Conservation (phyloP, 2,888 invertebrate species). For the Piscicola geometra region DNA sequence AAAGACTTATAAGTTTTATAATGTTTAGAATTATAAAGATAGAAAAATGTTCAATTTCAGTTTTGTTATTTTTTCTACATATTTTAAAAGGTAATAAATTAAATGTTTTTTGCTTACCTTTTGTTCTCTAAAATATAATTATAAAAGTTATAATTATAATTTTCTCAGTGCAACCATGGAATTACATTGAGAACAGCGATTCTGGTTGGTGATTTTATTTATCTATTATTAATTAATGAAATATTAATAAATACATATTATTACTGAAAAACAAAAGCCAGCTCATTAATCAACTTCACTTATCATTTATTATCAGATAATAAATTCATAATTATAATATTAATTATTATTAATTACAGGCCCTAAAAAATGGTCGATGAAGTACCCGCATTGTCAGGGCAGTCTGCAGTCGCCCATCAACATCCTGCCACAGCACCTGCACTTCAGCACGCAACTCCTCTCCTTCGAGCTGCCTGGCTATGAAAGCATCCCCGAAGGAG, state of each 20-base stretch:
- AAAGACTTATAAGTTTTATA: too few species aligned
- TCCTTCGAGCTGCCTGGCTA: conserved; percentile 40
- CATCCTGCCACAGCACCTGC: conserved; percentile 32
- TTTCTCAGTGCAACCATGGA: conserved; percentile 22
- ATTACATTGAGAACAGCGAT: conserved; percentile 29
- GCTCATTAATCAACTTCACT: background rate
- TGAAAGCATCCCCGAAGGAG: conserved; percentile 40
- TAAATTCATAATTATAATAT: too few species aligned
- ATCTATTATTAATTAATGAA: background rate
- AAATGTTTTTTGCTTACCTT: too few species aligned
- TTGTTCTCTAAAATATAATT: too few species aligned
- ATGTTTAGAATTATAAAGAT: too few species aligned
- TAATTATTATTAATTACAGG: conserved; percentile 15
- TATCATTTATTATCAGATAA: background rate
- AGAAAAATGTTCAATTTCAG: too few species aligned
- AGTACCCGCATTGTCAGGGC: conserved; percentile 35
- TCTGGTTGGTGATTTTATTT: background rate
- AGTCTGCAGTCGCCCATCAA: conserved; percentile 39
- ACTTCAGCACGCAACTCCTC: conserved; percentile 39
- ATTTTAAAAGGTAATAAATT: too few species aligned
- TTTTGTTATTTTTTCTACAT: too few species aligned
- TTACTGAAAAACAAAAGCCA: too few species aligned
- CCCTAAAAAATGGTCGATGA: conserved; percentile 33
- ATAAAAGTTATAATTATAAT: too few species aligned
- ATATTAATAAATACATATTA: background rate